Conservation (phyloP, 2,113 vertebrate genomes). For the Erpornis zantholeuca region DNA sequence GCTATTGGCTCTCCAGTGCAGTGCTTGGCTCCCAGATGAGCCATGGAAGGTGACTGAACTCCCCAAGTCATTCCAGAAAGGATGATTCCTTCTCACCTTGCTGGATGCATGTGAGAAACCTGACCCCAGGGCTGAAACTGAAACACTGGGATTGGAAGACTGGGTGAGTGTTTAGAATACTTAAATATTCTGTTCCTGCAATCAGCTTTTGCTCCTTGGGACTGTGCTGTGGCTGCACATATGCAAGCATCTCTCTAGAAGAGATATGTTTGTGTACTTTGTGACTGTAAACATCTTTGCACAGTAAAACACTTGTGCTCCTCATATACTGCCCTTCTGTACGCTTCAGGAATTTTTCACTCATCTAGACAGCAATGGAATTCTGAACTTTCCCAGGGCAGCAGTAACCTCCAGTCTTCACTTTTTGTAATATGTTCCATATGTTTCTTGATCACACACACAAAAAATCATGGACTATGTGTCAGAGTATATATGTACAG, state of each 20-base stretch:
- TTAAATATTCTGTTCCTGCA: neutral
- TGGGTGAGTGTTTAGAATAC: neutral
- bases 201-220: neutral
- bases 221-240: neutral
- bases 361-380: conserved; percentile 10
- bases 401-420: neutral
- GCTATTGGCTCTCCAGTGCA: neutral
- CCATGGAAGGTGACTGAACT: neutral
- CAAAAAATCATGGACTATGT: neutral
- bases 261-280: neutral
- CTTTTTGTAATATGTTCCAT: conserved; percentile 14
- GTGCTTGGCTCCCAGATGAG: neutral
- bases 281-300: neutral
- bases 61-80: neutral
- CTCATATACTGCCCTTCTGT: neutral
- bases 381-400: conserved; percentile 29
- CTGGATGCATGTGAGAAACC: neutral
- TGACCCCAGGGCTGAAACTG: neutral
- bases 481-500: neutral
- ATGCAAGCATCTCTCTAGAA: neutral
- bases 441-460: neutral
- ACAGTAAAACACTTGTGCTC: neutral
- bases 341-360: conserved; percentile 32
- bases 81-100: neutral
- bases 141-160: neutral